Evolutionary conservation across 2,888 invertebrate genomes (phyloP).

Genomic region (Drosophila antonietae): DNA sequence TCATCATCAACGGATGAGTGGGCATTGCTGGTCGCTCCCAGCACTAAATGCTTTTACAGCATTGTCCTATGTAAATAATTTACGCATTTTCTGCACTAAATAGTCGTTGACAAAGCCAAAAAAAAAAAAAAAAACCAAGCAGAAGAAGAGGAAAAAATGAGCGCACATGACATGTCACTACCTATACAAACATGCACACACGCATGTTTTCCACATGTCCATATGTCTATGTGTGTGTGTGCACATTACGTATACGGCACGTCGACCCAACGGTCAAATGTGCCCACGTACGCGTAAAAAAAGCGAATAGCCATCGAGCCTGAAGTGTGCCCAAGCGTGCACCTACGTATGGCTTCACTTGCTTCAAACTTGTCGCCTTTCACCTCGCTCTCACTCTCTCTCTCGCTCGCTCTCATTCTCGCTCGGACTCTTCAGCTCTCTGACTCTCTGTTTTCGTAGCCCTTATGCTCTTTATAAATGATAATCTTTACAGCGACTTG

Average conservation of each 20-base stretch:
- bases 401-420: no score
- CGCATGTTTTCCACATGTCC: conserved; percentile 1
- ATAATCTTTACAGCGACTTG: conserved; percentile 57
- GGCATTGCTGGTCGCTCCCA: conserved; percentile 28
- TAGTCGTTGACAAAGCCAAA: conserved; percentile 64
- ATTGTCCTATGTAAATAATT: conserved; percentile 59
- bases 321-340: conserved; percentile 52
- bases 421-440: background rate
- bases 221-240: background rate
- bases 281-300: conserved; percentile 65
- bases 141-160: conserved; percentile 4
- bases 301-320: conserved; percentile 31
- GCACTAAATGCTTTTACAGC: conserved; percentile 50
- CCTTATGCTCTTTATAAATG: conserved; percentile 66
- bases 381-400: background rate
- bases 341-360: conserved; percentile 55
- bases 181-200: conserved; percentile 13
- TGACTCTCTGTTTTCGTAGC: conserved; percentile 26
- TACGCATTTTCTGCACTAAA: conserved; percentile 74
- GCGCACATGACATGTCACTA: conserved; percentile 38
- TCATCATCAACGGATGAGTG: conserved; percentile 28
- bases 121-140: background rate
- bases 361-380: conserved; percentile 23
- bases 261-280: conserved; percentile 52
- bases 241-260: conserved; percentile 47